A percentile compares a stretch with the other conserved stretches of the same genome.
Conservation (phyloP, 2,113 vertebrate species). For the Dunckerocampus dactyliophorus region DNA sequence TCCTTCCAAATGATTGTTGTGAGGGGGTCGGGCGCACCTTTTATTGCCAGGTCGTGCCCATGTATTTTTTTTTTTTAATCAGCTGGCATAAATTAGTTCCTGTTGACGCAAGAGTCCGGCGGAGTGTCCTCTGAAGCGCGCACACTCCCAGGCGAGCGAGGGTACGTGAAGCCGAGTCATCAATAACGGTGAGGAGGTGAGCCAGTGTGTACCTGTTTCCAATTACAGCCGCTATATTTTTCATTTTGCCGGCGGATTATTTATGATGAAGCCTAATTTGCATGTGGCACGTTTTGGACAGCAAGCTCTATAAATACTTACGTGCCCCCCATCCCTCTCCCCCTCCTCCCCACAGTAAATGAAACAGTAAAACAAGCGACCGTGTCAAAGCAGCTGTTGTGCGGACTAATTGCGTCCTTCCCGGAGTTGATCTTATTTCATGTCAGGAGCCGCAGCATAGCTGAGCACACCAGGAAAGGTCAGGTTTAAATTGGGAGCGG, state of each 20-base stretch:
- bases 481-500: constrained; percentile 58
- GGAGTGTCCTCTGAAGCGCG: constrained; percentile 46
- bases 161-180: constrained; percentile 44
- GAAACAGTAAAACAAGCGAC: constrained; percentile 32
- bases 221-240: constrained; percentile 18
- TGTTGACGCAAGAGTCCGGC: constrained; percentile 34
- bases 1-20: constrained; percentile 44
- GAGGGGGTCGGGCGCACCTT: constrained; percentile 25
- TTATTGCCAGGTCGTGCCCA: constrained; percentile 46
- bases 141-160: constrained; percentile 49
- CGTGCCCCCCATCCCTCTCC: background rate
- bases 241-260: constrained; percentile 30
- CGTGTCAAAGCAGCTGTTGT: constrained; percentile 15
- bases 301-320: constrained; percentile 49
- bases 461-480: constrained; percentile 49
- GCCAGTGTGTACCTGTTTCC: constrained; percentile 44
- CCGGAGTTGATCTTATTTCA: constrained; percentile 29
- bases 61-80: constrained; percentile 59
- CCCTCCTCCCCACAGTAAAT: constrained; percentile 20
- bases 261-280: constrained; percentile 48
- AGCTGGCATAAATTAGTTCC: constrained; percentile 54
- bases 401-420: constrained; percentile 27
- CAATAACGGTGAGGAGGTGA: constrained; percentile 22
- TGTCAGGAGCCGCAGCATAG: constrained; percentile 20
- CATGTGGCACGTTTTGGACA: constrained; percentile 27